A percentile compares a stretch with the other conserved stretches of the same genome.
Evolutionary conservation across 2,888 invertebrate species (phyloP).

Genomic region (Gymnoscelis rufifasciata): DNA sequence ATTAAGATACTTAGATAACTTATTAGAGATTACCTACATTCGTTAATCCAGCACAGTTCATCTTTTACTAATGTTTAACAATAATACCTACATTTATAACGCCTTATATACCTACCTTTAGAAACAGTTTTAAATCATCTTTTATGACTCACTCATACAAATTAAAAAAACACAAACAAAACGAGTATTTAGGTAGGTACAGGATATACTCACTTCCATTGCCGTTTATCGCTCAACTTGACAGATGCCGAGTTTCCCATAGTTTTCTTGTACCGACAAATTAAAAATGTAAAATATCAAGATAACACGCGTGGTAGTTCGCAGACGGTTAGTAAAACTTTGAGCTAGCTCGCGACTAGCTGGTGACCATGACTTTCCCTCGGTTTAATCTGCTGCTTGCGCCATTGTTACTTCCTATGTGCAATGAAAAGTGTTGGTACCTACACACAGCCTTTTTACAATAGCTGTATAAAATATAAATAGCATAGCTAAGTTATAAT

Average conservation of each 20-base stretch:
- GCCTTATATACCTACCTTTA: too few species aligned
- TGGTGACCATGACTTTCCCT: constrained; percentile 69
- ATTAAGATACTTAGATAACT: too few species aligned
- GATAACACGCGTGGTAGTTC: constrained; percentile 21
- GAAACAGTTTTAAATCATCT: too few species aligned
- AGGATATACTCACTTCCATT: constrained; percentile 63
- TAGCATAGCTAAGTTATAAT: too few species aligned
- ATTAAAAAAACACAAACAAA: too few species aligned
- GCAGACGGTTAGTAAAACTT: constrained; percentile 24
- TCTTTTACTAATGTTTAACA: too few species aligned
- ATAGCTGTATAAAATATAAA: not conserved
- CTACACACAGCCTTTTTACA: constrained; percentile 1
- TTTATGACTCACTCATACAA: too few species aligned
- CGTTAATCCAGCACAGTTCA: too few species aligned
- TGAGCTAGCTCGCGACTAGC: constrained; percentile 29
- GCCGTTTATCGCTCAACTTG: constrained; percentile 64
- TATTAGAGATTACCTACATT: too few species aligned
- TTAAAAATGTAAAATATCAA: not conserved
- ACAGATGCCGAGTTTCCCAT: constrained; percentile 73
- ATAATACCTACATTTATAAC: too few species aligned
- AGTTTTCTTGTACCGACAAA: constrained; percentile 12
- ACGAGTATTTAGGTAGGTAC: too few species aligned
- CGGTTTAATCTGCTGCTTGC: constrained; percentile 30
- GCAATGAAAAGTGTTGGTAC: constrained; percentile 22
- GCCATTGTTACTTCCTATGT: constrained; percentile 42